Conservation (phyloP, 2,888 invertebrate genomes). For the Chymomyza amoena region DNA sequence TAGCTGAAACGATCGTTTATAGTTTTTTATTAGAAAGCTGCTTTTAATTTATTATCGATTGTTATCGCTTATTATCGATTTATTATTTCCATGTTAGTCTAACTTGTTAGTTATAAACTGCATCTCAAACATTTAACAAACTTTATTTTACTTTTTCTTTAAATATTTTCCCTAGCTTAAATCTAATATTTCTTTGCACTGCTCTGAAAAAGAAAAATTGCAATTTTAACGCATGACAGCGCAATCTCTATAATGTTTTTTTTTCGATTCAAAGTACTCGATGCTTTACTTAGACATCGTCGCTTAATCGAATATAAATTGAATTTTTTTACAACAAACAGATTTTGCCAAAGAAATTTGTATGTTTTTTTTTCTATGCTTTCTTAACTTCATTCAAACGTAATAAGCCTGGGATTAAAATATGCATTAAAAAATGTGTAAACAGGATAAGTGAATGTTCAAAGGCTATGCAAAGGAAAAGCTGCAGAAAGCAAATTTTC, state of each 20-base stretch:
- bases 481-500: not conserved
- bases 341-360: slow-evolving; percentile 56
- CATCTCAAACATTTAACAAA: too few species aligned
- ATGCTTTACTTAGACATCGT: slow-evolving; percentile 61
- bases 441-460: not conserved
- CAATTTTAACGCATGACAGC: slow-evolving; percentile 71
- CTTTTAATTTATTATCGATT: too few species aligned
- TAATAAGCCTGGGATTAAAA: slow-evolving; percentile 63
- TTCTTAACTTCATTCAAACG: slow-evolving; percentile 49
- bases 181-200: not conserved
- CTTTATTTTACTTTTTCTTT: not conserved
- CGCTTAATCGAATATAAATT: slow-evolving; percentile 70
- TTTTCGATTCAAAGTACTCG: not conserved
- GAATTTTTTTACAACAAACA: slow-evolving; percentile 65
- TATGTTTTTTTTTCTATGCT: slow-evolving; percentile 11
- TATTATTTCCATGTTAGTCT: too few species aligned
- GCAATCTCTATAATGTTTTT: slow-evolving; percentile 60
- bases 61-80: too few species aligned
- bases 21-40: too few species aligned
- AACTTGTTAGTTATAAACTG: too few species aligned
- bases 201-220: slow-evolving; percentile 53
- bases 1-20: too few species aligned
- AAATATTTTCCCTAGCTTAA: not conserved
- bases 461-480: not conserved
- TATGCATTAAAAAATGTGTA: not conserved